Evolutionary conservation across 1,140 invertebrate genomes (phyloP).

Genomic region (Diprion similis): DNA sequence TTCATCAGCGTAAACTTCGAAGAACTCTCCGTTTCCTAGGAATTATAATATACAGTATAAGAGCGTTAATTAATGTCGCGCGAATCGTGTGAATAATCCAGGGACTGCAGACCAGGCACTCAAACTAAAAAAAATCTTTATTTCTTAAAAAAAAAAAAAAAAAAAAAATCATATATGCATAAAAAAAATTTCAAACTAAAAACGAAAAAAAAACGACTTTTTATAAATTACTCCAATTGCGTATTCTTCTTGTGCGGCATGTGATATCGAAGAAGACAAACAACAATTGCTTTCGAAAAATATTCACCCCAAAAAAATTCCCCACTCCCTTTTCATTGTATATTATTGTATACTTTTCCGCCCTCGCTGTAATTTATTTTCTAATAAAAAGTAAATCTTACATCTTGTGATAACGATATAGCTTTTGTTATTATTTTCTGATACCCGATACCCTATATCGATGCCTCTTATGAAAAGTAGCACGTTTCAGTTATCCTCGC

Average conservation of each 20-base stretch:
- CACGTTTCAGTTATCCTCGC: no score
- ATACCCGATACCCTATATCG: no score
- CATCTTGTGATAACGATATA: slow-evolving; percentile 49
- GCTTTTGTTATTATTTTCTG: not conserved
- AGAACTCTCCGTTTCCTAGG: no score
- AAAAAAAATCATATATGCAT: slow-evolving; percentile 4
- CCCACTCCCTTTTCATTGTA: slow-evolving; percentile 32
- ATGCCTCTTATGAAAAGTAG: no score
- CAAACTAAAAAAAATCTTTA: slow-evolving; percentile 19
- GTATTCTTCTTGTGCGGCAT: slow-evolving; percentile 44
- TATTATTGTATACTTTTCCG: slow-evolving; percentile 34
- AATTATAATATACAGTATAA: no score
- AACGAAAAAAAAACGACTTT: not conserved
- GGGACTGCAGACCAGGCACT: slow-evolving; percentile 9
- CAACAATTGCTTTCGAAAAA: slow-evolving; percentile 17
- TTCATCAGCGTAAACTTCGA: no score
- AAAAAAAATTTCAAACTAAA: slow-evolving; percentile 10
- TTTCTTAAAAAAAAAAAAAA: slow-evolving; percentile 18
- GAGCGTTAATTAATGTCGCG: not conserved
- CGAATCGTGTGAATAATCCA: not conserved
- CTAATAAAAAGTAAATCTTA: slow-evolving; percentile 57
- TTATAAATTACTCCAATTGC: not conserved
- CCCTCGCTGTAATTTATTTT: slow-evolving; percentile 54
- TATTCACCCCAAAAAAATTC: not conserved
- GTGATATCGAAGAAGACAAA: slow-evolving; percentile 46